Evolutionary conservation across 1,140 invertebrate genomes (phyloP), one percentile per base, ranked within the genome.

Genomic region (Cyphomyrmex costatus): DNA sequence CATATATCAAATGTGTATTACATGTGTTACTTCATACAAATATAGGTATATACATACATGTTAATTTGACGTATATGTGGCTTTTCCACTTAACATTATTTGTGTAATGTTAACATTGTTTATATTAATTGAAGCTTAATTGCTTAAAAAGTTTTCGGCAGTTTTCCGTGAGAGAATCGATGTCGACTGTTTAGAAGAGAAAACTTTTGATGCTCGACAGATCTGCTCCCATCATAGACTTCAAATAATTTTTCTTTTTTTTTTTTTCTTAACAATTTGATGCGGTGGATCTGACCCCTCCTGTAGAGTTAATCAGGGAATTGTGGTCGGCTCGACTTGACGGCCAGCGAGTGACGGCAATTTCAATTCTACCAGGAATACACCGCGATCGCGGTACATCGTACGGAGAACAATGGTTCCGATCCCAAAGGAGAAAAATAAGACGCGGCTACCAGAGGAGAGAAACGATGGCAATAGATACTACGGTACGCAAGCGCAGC

Each of bases 341-440:
- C n/a, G n/a, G 30, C 53, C n/a, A 27, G 24, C 36, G 79, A 12
- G 16, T 30, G 16, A 33, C 14, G 68, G 68, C 36, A 83, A 83
- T 83, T 83, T 83, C 53, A 27, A 83, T 73, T n/a, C 68, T 74
- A 74, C 71, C 33, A 42, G 36, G 68, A 83, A 24, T 83, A 73
- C 42, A 83, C 36, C 33, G 51, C 51, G 51, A 56, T 56, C 79
- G 68, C 33, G 53, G 36, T 73, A 74, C 58, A n/a, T 58, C 79
- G 68, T 53, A 56, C 21, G 24, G 36, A 83, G 68, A 83, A 83
- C 79, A 83, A 83, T 83, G 53, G 65, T 82, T n/a, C 27, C 61
- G 42, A n/a, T 66, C 68, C 68, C 56, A 36, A 61, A 83, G 68
- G 56, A 73, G 79, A 83, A 83, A 82, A 83, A 74, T 68, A 74